Percentiles rank a stretch among this genome's conserved stretches.
Evolutionary conservation across 1,140 invertebrate genomes (phyloP).

Genomic region (Atta colombica): DNA sequence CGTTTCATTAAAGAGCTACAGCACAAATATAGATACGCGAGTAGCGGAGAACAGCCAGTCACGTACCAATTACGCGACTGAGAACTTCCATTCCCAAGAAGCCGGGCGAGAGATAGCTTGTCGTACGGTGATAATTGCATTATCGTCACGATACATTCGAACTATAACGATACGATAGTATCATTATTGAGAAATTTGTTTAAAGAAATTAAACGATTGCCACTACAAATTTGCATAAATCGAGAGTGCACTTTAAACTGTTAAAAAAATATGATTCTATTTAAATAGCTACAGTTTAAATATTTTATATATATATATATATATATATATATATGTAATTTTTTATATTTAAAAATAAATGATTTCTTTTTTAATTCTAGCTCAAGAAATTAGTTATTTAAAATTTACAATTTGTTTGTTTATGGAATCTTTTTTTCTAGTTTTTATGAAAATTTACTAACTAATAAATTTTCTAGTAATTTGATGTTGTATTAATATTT

Average conservation of each 20-base stretch:
- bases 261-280: not conserved
- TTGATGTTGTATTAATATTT: not conserved
- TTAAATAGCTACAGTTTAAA: not conserved
- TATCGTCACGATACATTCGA: constrained; percentile 47
- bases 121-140: constrained; percentile 50
- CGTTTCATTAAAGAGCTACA: constrained; percentile 46
- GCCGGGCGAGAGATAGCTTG: constrained; percentile 46
- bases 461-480: no score
- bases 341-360: not conserved
- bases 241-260: not conserved
- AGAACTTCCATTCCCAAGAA: constrained; percentile 52
- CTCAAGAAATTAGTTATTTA: not conserved
- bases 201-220: constrained; percentile 32
- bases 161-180: constrained; percentile 15
- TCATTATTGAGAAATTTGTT: constrained; percentile 18
- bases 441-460: not conserved
- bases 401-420: not conserved
- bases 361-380: not conserved
- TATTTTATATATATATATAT: no score
- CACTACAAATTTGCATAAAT: not conserved
- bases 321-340: no score
- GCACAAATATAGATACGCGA: constrained; percentile 62
- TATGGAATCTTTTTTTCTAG: not conserved
- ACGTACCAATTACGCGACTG: constrained; percentile 54
- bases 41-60: constrained; percentile 31